A percentile compares a stretch with the other conserved stretches of the same genome.
phyloP scores from a whole-genome alignment of 2,113 vertebrate species.

The Eulemur macaco region DNA sequence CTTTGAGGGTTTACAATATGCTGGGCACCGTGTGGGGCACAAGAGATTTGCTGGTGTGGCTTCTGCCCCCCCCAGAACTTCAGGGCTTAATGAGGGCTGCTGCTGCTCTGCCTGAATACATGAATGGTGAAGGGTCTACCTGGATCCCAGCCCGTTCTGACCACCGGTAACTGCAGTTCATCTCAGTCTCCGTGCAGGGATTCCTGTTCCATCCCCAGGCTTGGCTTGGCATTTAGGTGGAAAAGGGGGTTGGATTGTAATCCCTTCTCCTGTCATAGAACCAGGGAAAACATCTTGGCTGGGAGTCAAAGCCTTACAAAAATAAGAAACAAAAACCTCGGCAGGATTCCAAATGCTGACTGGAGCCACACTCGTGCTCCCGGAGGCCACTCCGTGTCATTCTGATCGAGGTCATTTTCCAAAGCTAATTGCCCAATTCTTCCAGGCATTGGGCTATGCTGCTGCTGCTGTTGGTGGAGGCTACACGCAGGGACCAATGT shows the following conservation, averaged over 20 bases:
- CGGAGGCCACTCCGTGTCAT: neutral
- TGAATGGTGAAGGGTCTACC: neutral
- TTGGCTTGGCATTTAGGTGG: neutral
- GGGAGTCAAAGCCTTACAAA: conserved; percentile 21
- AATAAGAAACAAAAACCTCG: neutral
- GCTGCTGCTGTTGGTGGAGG: neutral
- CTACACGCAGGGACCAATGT: neutral
- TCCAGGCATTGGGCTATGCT: neutral
- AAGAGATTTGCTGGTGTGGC: neutral
- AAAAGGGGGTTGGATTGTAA: neutral
- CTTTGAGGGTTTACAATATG: neutral
- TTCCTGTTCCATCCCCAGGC: neutral
- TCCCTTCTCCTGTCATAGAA: neutral
- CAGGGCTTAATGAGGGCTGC: neutral
- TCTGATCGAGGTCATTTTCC: conserved; percentile 11
- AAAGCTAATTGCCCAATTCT: neutral
- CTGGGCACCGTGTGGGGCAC: neutral
- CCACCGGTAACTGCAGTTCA: accelerated
- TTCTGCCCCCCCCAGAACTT: neutral
- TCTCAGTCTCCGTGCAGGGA: neutral
- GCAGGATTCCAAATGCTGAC: neutral
- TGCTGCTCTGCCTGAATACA: neutral
- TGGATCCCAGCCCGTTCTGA: neutral
- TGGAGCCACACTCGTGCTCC: neutral
- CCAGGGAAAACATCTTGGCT: neutral